Percentiles rank a stretch among this genome's conserved stretches.
Evolutionary conservation across 2,113 vertebrate species (phyloP).

Genomic region (Corythornis cristatus): DNA sequence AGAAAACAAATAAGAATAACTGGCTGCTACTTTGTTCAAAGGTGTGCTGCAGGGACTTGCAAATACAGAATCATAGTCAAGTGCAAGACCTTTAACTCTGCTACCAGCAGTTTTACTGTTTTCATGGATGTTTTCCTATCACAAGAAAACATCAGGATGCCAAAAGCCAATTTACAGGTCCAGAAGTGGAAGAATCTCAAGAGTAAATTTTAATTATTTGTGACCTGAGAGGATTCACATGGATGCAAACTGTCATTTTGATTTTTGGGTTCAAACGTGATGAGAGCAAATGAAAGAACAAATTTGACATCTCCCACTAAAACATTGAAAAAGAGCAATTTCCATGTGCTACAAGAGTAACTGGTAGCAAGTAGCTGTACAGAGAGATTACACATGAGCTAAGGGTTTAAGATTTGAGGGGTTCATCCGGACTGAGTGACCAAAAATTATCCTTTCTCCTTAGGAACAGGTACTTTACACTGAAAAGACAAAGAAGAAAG

Average conservation of each 20-base stretch:
- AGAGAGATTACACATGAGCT: neutral
- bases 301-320: neutral
- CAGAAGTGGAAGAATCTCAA: neutral
- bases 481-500: neutral
- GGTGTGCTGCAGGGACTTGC: neutral
- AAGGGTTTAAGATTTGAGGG: neutral
- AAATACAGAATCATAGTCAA: neutral
- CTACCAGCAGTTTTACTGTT: neutral
- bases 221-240: neutral
- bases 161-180: neutral
- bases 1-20: neutral
- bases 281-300: neutral
- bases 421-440: neutral
- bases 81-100: neutral
- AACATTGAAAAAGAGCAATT: neutral
- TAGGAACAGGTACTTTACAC: neutral
- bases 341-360: neutral
- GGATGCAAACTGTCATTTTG: accelerated
- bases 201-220: neutral
- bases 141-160: neutral
- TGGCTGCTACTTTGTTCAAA: neutral
- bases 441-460: neutral
- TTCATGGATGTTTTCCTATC: neutral
- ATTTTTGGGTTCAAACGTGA: neutral
- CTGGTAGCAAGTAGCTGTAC: neutral